Base-by-base conservation (phyloP, 2,888 invertebrate genomes). In the Cantharis flavilabris region DNA sequence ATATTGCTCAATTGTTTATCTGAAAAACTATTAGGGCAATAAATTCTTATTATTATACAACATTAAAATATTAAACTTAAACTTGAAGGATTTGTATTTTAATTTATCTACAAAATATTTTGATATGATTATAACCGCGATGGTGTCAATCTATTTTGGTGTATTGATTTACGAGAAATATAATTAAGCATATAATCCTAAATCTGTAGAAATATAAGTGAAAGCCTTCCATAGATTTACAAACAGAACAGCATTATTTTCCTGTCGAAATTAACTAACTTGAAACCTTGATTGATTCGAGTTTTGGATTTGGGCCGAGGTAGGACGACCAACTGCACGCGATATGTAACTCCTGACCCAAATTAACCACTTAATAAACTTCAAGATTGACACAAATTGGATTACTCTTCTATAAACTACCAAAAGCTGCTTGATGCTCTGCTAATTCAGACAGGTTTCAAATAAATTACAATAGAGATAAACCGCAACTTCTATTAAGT, bases 301-400 rank as follows among this genome's bases (percentile, higher is more conserved):
- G 76, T 73, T 72, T 70, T 71, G 75, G 67, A 71, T 75, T 63
- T 74, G 70, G 76, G 72, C 73, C 75, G 70, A 76, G 76, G 72
- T 72, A 75, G 69, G 70, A 72, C 71, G 77, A 78, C 77, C 72
- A 76, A 73, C 76, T 73, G 75, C 83, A 82, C 81, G 83, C 81
- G 76, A 83, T 80, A 79, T 81, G 76, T 82, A 83, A 82, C 83
- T 83, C 81, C 80, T 84, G 83, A 80, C 83, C 83, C 80, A 82
- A 84, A 84, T 84, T 83, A 84, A 82, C 83, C 83, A 84, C 83
- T 84, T 84, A 84, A 83, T 84, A 83, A 84, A 84, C 81, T 84
- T 84, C 77, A 82, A 82, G 84, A 84, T 84, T 84, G 84, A 84
- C 84, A 84, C 83, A 83, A 84, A 85, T 84, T 84, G 83, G 82